phyloP scores from a whole-genome alignment of 2,888 invertebrate genomes.

The Spodoptera exigua region DNA sequence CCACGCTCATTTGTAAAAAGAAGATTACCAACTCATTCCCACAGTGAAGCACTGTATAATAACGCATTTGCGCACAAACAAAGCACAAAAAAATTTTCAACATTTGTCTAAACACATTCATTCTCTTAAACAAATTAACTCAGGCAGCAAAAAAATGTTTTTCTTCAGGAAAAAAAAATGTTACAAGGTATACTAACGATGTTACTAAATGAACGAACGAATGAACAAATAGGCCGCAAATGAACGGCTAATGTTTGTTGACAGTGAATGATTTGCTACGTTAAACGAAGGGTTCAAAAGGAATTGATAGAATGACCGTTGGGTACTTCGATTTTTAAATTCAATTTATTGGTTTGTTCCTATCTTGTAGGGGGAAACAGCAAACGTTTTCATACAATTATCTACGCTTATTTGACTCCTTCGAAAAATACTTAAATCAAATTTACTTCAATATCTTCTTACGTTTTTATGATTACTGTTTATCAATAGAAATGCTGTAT shows the following conservation, averaged over 20 bases:
- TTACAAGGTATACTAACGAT: conserved; percentile 66
- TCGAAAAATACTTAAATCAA: too few species aligned
- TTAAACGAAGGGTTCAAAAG: conserved; percentile 67
- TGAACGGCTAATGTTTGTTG: conserved; percentile 71
- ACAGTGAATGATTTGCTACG: conserved; percentile 77
- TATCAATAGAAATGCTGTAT: too few species aligned
- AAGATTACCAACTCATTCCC: conserved; percentile 55
- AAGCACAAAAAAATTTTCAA: conserved; percentile 64
- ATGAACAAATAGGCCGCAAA: conserved; percentile 75
- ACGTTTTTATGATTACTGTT: too few species aligned
- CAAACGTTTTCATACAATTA: too few species aligned
- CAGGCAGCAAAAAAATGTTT: conserved; percentile 61
- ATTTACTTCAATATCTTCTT: too few species aligned
- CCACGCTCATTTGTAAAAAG: conserved; percentile 51
- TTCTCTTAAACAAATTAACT: conserved; percentile 77
- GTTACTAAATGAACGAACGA: conserved; percentile 74
- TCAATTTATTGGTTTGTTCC: conserved; percentile 50
- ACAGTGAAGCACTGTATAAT: conserved; percentile 53
- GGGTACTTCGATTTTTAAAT: conserved; percentile 51
- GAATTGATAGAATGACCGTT: conserved; percentile 59
- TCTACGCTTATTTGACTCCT: too few species aligned
- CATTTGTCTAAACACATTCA: conserved; percentile 73
- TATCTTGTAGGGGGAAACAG: conserved; percentile 13
- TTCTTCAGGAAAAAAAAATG: conserved; percentile 52
- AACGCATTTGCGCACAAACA: conserved; percentile 66